A percentile compares a stretch with the other conserved stretches of the same genome.
These are phyloP conservation scores for Carettochelys insculpta DNA, from an alignment of 2,113 vertebrate species.

Conservation along the genomic window DNA sequence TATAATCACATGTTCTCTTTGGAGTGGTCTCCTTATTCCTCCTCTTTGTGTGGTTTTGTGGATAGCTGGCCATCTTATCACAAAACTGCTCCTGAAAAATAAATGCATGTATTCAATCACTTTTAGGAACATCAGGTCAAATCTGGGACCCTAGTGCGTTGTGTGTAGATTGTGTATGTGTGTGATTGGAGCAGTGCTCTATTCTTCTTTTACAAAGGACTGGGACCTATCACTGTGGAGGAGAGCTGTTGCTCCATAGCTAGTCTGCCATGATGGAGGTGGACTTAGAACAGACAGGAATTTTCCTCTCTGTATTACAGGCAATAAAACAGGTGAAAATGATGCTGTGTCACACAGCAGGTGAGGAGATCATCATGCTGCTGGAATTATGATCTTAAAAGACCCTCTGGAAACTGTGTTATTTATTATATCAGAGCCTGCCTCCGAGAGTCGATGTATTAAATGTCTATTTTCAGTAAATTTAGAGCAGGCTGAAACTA, in stretches of 20 bases:
- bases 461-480: not conserved
- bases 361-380: not conserved
- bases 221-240: too few relatives aligned
- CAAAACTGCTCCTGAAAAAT: not conserved
- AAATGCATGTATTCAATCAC: rapidly evolving
- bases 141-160: not conserved
- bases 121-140: not conserved
- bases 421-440: not conserved
- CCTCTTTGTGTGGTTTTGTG: conserved; percentile 48
- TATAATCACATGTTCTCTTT: not conserved
- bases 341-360: not conserved
- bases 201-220: too few relatives aligned
- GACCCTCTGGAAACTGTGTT: not conserved
- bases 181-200: too few relatives aligned
- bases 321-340: not conserved
- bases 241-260: not conserved
- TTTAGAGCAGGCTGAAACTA: not conserved
- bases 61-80: not conserved
- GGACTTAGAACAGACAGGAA: not conserved
- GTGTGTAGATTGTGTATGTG: too few relatives aligned
- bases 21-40: not conserved
- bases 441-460: not conserved
- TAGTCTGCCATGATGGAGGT: not conserved
- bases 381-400: not conserved
- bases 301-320: not conserved